phyloP scores from a whole-genome alignment of 2,888 invertebrate species.

The Microplitis manilae region DNA sequence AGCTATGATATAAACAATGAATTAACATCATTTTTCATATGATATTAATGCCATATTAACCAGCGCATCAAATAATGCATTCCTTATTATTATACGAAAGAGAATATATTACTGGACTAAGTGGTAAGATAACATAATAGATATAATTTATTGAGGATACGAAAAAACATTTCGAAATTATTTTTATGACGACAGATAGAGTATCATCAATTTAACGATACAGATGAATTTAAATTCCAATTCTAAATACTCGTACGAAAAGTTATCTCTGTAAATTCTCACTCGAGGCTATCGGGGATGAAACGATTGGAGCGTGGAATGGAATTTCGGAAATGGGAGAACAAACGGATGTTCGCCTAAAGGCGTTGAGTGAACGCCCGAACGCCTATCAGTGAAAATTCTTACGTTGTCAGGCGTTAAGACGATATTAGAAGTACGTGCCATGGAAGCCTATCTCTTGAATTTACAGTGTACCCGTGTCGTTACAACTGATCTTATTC shows the following conservation, averaged over 20 bases:
- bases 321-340: conserved; percentile 33
- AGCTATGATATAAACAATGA: no score
- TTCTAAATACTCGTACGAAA: conserved; percentile 2
- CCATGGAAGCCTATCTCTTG: conserved; percentile 6
- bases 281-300: conserved; percentile 17
- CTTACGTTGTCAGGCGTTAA: conserved; percentile 48
- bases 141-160: neutral
- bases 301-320: conserved; percentile 31
- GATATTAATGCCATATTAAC: no score
- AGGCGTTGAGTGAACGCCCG: conserved; percentile 29
- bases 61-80: no score
- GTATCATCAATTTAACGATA: neutral
- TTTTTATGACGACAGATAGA: neutral
- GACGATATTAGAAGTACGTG: conserved; percentile 41
- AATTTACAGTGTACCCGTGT: conserved; percentile 13
- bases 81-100: no score
- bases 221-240: conserved; percentile 2
- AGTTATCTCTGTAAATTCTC: conserved; percentile 16
- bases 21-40: no score
- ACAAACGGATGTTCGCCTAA: conserved; percentile 30
- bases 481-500: neutral
- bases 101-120: neutral
- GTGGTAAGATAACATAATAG: neutral
- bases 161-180: neutral
- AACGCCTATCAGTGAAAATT: conserved; percentile 41